phyloP scores from a whole-genome alignment of 2,888 invertebrate species.

The Byasa hedistus region DNA sequence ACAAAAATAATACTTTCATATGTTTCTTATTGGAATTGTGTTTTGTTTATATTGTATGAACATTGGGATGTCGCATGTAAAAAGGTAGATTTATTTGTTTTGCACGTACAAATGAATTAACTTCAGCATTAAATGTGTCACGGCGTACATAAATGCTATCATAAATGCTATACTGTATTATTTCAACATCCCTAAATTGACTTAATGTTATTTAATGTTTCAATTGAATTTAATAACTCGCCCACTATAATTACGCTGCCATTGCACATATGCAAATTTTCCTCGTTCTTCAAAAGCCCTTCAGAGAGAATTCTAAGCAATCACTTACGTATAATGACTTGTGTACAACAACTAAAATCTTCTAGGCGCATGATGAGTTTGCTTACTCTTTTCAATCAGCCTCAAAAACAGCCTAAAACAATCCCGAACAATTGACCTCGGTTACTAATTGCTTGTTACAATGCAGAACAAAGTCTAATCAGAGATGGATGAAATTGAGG shows the following conservation, averaged over 20 bases:
- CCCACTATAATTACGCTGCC: too few species aligned
- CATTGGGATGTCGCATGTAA: constrained; percentile 71
- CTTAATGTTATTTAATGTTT: neutral
- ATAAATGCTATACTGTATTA: neutral
- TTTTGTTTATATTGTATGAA: constrained; percentile 58
- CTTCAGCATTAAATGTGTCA: constrained; percentile 20
- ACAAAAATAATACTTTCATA: constrained; percentile 56
- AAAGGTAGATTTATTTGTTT: constrained; percentile 61
- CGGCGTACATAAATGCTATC: neutral
- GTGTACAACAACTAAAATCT: constrained; percentile 29
- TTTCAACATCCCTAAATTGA: neutral
- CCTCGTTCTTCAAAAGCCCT: neutral
- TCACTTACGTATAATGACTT: neutral
- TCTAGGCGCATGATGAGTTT: constrained; percentile 55
- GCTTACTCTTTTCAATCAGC: constrained; percentile 42
- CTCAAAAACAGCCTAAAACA: neutral
- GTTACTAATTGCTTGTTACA: constrained; percentile 34
- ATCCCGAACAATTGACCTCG: neutral
- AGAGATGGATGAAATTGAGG: constrained; percentile 97
- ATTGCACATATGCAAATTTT: too few species aligned
- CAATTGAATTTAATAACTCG: neutral
- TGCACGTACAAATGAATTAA: constrained; percentile 62
- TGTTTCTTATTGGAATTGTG: constrained; percentile 42
- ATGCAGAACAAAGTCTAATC: constrained; percentile 93
- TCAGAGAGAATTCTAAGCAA: neutral